Percentiles rank a stretch among this genome's conserved stretches.
phyloP scores from a whole-genome alignment of 2,113 vertebrate species.

The Talpa occidentalis region DNA sequence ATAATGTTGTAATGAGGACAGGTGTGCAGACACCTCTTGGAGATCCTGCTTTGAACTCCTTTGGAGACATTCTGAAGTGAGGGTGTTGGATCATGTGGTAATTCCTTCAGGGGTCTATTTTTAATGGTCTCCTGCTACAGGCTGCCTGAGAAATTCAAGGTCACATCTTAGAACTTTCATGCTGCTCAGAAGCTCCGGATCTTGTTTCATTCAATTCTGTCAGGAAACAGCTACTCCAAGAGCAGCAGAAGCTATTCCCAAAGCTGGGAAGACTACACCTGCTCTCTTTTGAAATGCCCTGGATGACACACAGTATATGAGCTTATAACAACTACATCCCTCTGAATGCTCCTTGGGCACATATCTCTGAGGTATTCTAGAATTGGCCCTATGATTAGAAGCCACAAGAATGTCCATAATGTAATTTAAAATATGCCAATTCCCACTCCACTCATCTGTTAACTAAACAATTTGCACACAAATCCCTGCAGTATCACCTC shows the following conservation, averaged over 20 bases:
- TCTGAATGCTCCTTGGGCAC: not conserved
- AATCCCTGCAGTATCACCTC: not conserved
- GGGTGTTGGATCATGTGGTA: not conserved
- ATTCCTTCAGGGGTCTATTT: not conserved
- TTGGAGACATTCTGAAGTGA: not conserved
- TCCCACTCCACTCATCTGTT: constrained; percentile 21
- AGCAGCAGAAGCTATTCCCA: not conserved
- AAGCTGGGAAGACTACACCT: not conserved
- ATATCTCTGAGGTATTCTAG: not conserved
- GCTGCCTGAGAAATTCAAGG: not conserved
- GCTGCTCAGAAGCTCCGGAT: not conserved
- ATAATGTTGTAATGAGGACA: not conserved
- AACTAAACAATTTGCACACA: constrained; percentile 35
- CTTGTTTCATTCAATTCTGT: not conserved
- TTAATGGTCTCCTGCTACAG: not conserved
- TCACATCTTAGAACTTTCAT: not conserved
- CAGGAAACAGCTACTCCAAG: not conserved
- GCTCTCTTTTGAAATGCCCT: not conserved
- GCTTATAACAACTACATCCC: not conserved
- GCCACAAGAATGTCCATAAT: not conserved
- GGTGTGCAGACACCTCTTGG: not conserved
- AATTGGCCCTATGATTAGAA: constrained; percentile 21
- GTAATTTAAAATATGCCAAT: constrained; percentile 9
- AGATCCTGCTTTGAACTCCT: not conserved
- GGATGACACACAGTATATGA: too few relatives aligned